phyloP scores from a whole-genome alignment of 2,797 vertebrate species.

The Gephyroberyx darwinii region DNA sequence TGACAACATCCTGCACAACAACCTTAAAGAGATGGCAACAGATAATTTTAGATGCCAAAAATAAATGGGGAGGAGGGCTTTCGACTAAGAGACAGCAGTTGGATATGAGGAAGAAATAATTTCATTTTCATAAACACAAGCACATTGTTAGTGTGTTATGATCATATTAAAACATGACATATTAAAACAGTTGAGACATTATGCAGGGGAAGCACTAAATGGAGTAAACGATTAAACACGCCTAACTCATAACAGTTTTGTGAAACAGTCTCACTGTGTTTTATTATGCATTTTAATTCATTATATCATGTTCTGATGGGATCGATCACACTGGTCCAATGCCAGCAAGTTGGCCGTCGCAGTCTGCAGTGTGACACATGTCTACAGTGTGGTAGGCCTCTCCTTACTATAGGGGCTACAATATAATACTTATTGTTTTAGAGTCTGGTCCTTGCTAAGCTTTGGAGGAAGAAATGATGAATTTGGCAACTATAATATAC shows the following conservation, averaged over 20 bases:
- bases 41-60: neutral
- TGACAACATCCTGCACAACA: neutral
- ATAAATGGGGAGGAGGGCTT: neutral
- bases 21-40: conserved; percentile 20
- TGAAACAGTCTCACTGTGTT: neutral
- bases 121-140: neutral
- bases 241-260: neutral
- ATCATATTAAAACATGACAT: neutral
- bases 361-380: neutral
- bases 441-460: conserved; percentile 6
- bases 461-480: conserved; percentile 5
- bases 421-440: neutral
- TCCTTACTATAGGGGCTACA: neutral
- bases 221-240: neutral
- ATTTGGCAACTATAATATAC: neutral
- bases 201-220: neutral
- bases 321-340: neutral
- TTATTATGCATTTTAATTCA: neutral
- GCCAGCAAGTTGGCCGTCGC: neutral
- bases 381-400: conserved; percentile 1
- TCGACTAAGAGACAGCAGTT: neutral
- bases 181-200: neutral
- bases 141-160: conserved; percentile 1
- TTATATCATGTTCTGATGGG: neutral
- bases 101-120: conserved; percentile 15